Evolutionary conservation across 2,797 vertebrate species (phyloP), one percentile per base, ranked within the genome.

Genomic region (Bryconaethiops microstoma): DNA sequence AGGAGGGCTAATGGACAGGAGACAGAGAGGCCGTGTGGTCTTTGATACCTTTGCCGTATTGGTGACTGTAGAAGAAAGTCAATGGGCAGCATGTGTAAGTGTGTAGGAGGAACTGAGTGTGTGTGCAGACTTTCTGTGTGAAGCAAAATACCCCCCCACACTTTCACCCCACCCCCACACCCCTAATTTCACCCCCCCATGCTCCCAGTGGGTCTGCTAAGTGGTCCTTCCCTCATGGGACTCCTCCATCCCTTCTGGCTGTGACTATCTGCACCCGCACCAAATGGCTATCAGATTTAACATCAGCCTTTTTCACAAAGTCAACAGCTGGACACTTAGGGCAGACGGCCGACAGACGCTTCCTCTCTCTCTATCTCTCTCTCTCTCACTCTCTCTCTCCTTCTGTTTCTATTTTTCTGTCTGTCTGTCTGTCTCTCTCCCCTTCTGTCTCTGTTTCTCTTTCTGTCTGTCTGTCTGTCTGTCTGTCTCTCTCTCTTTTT

Each of bases 251-350:
- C 84, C 83, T 29, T 78, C 75, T 77, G 81, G 87, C 87, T 78
- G 77, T 82, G 77, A 75, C 50, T 84, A 77, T 83, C 80, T 78
- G 76, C 69, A 25, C 83, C 81, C 78, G 52, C 74, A 78, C 87
- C 86, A 87, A 92, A 88, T 87, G 87, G 87, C 82, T 91, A 91
- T 92, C 91, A 88, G 87, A 86, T 92, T 91, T 90, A 89, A 86
- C 87, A 91, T 92, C 86, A 87, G 84, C 89, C 87, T 87, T 91
- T 65, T 91, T 91, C 55, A 87, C 85, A 92, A 91, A 92, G 91
- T 91, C 90, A 92, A 91, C 92, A 93, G 90, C 90, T 91, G 91
- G 91, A 86, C 86, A 87, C 86, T 90, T 78, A 86, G 86, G 87
- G 88, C 89, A 86, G 84, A 88, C 82, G 85, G 86, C 86, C 86